Evolutionary conservation across 1,140 invertebrate genomes (phyloP).

Genomic region (Lasioglossum albipes): DNA sequence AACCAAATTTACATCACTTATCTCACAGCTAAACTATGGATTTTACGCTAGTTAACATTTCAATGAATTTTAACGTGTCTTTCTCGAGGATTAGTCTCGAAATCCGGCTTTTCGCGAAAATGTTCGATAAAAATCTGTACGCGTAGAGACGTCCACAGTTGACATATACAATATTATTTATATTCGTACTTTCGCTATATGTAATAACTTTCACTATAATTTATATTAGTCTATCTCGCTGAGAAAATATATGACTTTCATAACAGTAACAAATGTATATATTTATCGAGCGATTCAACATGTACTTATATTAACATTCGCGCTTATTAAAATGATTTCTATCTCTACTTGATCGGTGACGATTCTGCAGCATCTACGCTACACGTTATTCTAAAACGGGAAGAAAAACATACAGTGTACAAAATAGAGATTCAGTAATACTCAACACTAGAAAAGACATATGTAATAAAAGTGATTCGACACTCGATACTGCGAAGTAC

Average conservation of each 20-base stretch:
- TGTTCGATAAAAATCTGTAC: too few species aligned
- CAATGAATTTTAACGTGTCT: too few species aligned
- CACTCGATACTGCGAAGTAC: slow-evolving; percentile 29
- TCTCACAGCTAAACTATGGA: too few species aligned
- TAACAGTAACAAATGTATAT: slow-evolving; percentile 7
- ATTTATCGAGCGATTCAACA: not conserved
- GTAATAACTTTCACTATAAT: not conserved
- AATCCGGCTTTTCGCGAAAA: too few species aligned
- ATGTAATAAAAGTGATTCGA: slow-evolving; percentile 9
- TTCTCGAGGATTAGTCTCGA: too few species aligned
- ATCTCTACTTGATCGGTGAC: not conserved
- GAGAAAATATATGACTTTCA: not conserved
- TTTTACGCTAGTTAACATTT: too few species aligned
- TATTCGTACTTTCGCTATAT: not conserved
- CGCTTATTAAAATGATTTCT: not conserved
- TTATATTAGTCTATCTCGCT: not conserved
- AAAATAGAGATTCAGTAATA: slow-evolving; percentile 19
- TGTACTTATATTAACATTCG: not conserved
- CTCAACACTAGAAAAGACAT: slow-evolving; percentile 1
- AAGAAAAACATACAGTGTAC: not conserved
- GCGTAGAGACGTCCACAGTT: too few species aligned
- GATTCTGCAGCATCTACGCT: too few species aligned
- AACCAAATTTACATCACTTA: too few species aligned
- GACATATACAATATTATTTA: not conserved
- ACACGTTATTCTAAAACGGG: not conserved